These are phyloP conservation scores for Suricata suricatta DNA, from an alignment of 2,113 vertebrate genomes.

Conservation along the genomic window DNA sequence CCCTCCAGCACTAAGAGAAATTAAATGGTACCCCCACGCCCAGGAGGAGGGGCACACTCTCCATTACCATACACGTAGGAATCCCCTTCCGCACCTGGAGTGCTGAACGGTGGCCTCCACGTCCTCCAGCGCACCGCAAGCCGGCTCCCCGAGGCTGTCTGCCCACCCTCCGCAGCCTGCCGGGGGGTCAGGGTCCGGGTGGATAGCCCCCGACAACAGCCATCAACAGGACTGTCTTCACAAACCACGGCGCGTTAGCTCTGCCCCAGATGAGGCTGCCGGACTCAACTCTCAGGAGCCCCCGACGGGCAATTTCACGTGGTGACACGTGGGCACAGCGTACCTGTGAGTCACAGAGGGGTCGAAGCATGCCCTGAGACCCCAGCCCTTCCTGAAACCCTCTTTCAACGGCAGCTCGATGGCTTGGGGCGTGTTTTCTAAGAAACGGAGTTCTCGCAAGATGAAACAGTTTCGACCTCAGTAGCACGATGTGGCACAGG, in stretches of 20 bases:
- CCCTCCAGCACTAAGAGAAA: constrained; percentile 66
- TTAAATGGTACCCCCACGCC: neutral
- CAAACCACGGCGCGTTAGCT: neutral
- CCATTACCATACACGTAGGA: neutral
- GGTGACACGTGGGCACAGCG: neutral
- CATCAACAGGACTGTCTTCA: neutral
- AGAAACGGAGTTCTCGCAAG: neutral
- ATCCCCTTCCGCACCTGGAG: neutral
- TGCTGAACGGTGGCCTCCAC: constrained; percentile 9
- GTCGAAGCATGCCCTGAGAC: accelerated
- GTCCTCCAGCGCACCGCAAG: neutral
- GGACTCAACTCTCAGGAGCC: neutral
- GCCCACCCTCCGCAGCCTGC: too few species aligned
- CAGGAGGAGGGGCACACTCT: neutral
- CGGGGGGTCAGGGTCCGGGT: neutral
- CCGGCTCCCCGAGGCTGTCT: neutral
- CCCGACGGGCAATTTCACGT: neutral
- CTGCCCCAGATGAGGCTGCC: neutral
- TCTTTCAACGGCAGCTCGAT: neutral
- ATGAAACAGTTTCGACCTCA: neutral
- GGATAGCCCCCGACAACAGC: constrained; percentile 5
- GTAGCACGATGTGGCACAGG: neutral
- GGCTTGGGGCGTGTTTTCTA: neutral
- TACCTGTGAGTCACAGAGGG: neutral
- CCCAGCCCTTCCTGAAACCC: neutral